These are phyloP conservation scores for Oenanthe oenanthe DNA, from an alignment of 2,113 vertebrate species.

Conservation along the genomic window DNA sequence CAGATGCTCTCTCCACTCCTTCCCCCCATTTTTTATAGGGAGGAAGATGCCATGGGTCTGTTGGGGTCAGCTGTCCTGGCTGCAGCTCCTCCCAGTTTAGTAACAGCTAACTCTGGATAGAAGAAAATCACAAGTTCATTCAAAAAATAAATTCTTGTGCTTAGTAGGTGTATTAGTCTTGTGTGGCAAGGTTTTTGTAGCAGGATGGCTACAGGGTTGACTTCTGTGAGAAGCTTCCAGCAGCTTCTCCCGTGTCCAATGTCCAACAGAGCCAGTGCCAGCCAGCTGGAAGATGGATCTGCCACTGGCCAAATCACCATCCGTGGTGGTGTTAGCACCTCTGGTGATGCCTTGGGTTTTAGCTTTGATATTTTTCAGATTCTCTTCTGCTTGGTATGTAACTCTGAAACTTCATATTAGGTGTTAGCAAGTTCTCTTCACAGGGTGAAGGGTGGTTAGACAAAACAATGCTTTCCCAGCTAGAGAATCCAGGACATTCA, in stretches of 20 bases:
- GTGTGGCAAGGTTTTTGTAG: rapidly evolving
- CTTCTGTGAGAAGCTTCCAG: neutral
- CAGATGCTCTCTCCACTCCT: neutral
- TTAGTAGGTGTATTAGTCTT: neutral
- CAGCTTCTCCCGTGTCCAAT: neutral
- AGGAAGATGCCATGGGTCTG: neutral
- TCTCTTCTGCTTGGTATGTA: no score
- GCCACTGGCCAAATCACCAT: rapidly evolving
- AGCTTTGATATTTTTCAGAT: no score
- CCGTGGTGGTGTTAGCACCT: rapidly evolving
- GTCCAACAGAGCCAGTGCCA: neutral
- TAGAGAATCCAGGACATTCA: no score
- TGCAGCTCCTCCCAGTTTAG: no score
- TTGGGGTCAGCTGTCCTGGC: neutral
- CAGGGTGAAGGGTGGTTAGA: no score
- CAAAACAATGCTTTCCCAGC: no score
- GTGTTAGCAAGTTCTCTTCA: no score
- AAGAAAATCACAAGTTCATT: neutral
- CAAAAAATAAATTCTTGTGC: neutral
- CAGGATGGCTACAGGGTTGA: rapidly evolving
- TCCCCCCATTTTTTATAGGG: neutral
- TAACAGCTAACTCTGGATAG: neutral
- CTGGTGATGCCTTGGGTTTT: neutral
- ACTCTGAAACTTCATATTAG: no score
- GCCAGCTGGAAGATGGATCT: rapidly evolving